Base-by-base conservation (phyloP, 2,888 invertebrate genomes). In the Andrena bicolor region DNA sequence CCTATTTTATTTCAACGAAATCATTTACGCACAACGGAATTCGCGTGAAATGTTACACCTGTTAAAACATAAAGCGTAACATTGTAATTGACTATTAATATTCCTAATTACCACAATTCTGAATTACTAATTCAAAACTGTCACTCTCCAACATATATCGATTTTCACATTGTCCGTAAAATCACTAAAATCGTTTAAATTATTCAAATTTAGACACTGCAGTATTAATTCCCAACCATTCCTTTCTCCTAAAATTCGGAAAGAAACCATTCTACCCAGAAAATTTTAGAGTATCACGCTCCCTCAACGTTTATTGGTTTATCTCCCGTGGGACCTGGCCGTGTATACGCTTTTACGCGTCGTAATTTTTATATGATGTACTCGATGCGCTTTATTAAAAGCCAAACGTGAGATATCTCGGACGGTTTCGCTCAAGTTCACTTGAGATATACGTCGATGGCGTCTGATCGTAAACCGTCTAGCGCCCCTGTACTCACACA, bases 1-100 rank as follows among this genome's bases (percentile, higher is more conserved):
- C 2, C 20, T 2, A 8, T n/a, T 65, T 65, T 80, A 35, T 26
- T 7, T 63, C 30, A 60, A 63, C 70, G 28, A 69, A 77, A 58
- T 83, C 77, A 83, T 73, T 77, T 70, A 56, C 68, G 76, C 68
- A 61, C 68, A 64, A 60, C 23, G 58, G 77, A 77, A 73, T 77
- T 80, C 71, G 41, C 56, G 77, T 30, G 56, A 69, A 72, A 65
- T 73, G 51, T 68, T 68, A 51, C 32, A 20, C n/a, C 51, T 48
- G 69, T 77, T 68, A 73, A 68, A 20, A 64, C 41, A 35, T 10
- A 16, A 23, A 20, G 28, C 6, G 3, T 28, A 2, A 35, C 30
- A 23, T 3, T 16, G 2, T 16, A 35, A 2, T 41, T 41, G 4
- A 41, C 1, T 16, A 13, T 41, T 16, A 41, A 41, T 41, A 41